Evolutionary conservation across 1,140 invertebrate species (phyloP).

Genomic region (Drosophila pectinifera): DNA sequence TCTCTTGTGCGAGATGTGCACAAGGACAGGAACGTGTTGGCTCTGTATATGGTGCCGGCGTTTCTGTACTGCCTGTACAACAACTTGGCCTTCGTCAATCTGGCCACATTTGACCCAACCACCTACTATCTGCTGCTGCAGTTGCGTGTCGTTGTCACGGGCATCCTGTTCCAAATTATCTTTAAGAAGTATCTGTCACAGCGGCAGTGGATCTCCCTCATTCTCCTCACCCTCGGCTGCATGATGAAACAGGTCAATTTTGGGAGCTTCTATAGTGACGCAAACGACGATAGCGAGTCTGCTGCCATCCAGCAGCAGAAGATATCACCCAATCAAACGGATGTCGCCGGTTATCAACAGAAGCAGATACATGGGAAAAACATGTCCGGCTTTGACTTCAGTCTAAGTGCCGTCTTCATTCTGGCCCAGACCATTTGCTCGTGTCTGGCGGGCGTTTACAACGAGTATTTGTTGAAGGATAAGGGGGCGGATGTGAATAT

Average conservation of each 20-base stretch:
- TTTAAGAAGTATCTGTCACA: constrained; percentile 93
- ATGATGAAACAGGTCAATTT: constrained; percentile 95
- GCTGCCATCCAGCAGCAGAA: constrained; percentile 49
- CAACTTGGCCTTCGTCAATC: constrained; percentile 96
- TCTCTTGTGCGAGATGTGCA: constrained; percentile 86
- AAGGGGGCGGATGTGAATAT: constrained; percentile 93
- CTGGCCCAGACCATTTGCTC: constrained; percentile 95
- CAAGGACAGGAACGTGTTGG: constrained; percentile 88
- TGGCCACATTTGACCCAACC: constrained; percentile 96
- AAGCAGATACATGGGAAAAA: constrained; percentile 84
- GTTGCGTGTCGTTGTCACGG: constrained; percentile 96
- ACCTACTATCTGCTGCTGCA: constrained; percentile 97
- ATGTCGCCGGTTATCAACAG: neutral
- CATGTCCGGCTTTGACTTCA: constrained; percentile 86
- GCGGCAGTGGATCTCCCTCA: constrained; percentile 95
- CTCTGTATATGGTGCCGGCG: constrained; percentile 96
- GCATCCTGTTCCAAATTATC: constrained; percentile 94
- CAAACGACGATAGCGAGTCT: constrained; percentile 69
- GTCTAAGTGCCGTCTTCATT: constrained; percentile 90
- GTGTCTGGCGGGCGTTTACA: constrained; percentile 97
- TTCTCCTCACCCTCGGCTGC: constrained; percentile 95
- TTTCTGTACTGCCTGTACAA: constrained; percentile 97
- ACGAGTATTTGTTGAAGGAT: constrained; percentile 96
- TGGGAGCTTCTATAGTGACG: constrained; percentile 80
- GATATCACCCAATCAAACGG: neutral